phyloP scores from a whole-genome alignment of 1,140 invertebrate genomes.

The Amyelois transitella region DNA sequence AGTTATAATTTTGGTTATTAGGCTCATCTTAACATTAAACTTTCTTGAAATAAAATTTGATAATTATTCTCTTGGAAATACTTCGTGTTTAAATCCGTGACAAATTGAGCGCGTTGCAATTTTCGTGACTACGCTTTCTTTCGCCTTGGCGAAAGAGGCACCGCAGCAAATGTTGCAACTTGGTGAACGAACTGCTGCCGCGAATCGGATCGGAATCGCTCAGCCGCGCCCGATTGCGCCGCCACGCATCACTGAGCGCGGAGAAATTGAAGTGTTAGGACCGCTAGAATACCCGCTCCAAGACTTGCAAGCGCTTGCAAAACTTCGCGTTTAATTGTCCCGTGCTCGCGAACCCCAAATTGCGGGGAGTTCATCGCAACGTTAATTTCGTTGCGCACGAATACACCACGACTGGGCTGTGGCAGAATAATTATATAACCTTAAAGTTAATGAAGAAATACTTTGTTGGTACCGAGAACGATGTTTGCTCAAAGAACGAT shows the following conservation, averaged over 20 bases:
- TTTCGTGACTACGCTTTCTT: constrained; percentile 25
- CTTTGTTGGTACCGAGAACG: constrained; percentile 9
- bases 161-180: constrained; percentile 53
- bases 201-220: constrained; percentile 65
- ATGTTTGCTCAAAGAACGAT: constrained; percentile 48
- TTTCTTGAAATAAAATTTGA: neutral
- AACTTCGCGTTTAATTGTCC: constrained; percentile 54
- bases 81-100: neutral
- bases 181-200: constrained; percentile 38
- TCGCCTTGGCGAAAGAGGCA: constrained; percentile 45
- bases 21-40: neutral
- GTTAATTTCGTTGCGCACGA: constrained; percentile 38
- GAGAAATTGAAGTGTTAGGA: constrained; percentile 65
- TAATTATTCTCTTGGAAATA: neutral
- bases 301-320: constrained; percentile 47
- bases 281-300: constrained; percentile 35
- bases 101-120: neutral
- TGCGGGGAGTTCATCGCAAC: constrained; percentile 33
- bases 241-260: constrained; percentile 53
- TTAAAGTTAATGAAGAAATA: constrained; percentile 23
- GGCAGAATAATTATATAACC: constrained; percentile 21
- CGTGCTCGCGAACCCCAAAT: constrained; percentile 27
- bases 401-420: constrained; percentile 13
- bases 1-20: neutral
- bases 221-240: constrained; percentile 64